Conservation (phyloP, 2,888 invertebrate genomes). For the Xanthorhoe designata region DNA sequence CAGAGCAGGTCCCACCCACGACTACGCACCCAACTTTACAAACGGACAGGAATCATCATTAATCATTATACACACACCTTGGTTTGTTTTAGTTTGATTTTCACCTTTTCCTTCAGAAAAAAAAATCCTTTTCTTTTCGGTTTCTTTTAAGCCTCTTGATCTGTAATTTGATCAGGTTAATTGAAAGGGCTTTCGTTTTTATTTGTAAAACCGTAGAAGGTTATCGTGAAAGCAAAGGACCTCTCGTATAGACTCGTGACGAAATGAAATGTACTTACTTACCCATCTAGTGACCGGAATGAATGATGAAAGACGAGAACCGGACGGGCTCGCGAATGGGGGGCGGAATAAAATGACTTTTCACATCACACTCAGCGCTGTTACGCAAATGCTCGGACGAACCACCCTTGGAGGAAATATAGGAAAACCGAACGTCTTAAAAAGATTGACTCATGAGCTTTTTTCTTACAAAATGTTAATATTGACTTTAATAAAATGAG, state of each 20-base stretch:
- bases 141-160: not conserved
- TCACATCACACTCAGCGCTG: constrained; percentile 18
- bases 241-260: constrained; percentile 27
- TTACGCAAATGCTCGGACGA: constrained; percentile 23
- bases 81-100: not conserved
- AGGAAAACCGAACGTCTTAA: not conserved
- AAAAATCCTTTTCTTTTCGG: not conserved
- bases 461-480: too few species aligned
- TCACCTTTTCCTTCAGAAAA: not conserved
- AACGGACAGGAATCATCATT: not conserved
- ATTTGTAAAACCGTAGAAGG: constrained; percentile 15
- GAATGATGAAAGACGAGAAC: constrained; percentile 40
- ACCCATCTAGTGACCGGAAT: constrained; percentile 42
- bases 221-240: constrained; percentile 25
- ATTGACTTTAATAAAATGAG: too few species aligned
- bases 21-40: not conserved
- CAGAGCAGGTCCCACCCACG: not conserved
- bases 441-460: too few species aligned
- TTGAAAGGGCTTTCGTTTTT: not conserved
- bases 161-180: constrained; percentile 1
- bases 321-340: constrained; percentile 26
- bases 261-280: constrained; percentile 32
- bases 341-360: constrained; percentile 36
- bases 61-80: not conserved
- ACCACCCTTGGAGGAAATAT: not conserved